phyloP scores from a whole-genome alignment of 1,140 invertebrate genomes.

The Rhagoletis zephyria region DNA sequence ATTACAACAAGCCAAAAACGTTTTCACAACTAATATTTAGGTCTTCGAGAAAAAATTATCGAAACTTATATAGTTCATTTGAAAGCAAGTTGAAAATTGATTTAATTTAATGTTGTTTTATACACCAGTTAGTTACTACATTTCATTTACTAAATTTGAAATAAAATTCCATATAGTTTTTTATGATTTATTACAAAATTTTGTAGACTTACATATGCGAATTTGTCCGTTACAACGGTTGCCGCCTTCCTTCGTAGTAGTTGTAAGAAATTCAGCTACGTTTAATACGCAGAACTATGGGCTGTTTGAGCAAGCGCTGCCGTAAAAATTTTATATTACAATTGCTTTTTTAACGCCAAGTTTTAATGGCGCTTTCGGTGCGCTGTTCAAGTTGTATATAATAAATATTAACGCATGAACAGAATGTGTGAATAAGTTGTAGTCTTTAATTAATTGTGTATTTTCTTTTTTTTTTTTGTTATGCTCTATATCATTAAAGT shows the following conservation, averaged over 20 bases:
- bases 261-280: neutral
- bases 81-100: too few relatives aligned
- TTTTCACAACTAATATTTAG: too few relatives aligned
- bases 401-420: neutral
- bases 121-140: too few relatives aligned
- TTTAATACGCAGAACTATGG: neutral
- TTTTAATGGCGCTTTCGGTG: neutral
- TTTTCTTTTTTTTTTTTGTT: constrained; percentile 27
- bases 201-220: constrained; percentile 23
- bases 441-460: neutral
- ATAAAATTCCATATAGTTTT: neutral
- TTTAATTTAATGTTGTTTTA: too few relatives aligned
- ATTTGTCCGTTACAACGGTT: neutral
- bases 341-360: neutral
- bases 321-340: neutral
- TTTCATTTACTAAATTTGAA: too few relatives aligned
- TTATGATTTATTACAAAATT: neutral
- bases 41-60: too few relatives aligned
- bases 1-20: too few relatives aligned
- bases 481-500: neutral
- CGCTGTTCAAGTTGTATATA: neutral
- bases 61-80: too few relatives aligned
- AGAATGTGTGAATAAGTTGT: neutral
- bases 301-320: neutral
- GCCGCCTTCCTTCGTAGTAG: neutral